phyloP scores from a whole-genome alignment of 2,888 invertebrate genomes.

The Dolichopus griseipennis region DNA sequence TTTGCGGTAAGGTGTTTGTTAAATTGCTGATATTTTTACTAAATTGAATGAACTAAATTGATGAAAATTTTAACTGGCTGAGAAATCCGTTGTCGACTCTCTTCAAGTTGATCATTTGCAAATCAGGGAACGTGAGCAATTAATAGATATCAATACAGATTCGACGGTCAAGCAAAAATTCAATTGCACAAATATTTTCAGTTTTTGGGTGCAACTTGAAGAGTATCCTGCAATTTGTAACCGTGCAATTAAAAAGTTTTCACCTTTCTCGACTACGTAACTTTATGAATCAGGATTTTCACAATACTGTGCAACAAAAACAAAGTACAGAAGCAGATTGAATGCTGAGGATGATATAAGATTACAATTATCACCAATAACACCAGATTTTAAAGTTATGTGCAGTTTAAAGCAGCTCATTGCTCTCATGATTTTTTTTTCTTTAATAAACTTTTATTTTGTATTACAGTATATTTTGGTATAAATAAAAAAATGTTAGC shows the following conservation, averaged over 20 bases:
- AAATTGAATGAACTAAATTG: too few relatives aligned
- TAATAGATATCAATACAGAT: slow-evolving; percentile 4
- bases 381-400: not conserved
- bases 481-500: too few relatives aligned
- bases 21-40: too few relatives aligned
- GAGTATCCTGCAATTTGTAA: slow-evolving; percentile 1
- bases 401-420: slow-evolving; percentile 4
- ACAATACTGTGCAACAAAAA: slow-evolving; percentile 11
- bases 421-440: not conserved
- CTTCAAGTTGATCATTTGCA: not conserved
- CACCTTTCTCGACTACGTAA: slow-evolving; percentile 10
- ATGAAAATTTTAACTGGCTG: slow-evolving; percentile 7
- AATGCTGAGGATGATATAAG: slow-evolving; percentile 10
- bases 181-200: too few relatives aligned
- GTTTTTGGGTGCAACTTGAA: not conserved
- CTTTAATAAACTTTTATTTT: too few relatives aligned
- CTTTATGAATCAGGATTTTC: slow-evolving; percentile 12
- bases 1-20: too few relatives aligned
- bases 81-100: not conserved
- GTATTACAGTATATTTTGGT: too few relatives aligned
- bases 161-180: not conserved
- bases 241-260: not conserved
- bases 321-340: too few relatives aligned
- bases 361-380: slow-evolving; percentile 1
- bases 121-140: not conserved